phyloP scores from a whole-genome alignment of 2,888 invertebrate genomes.

The Lampropteryx suffumata region DNA sequence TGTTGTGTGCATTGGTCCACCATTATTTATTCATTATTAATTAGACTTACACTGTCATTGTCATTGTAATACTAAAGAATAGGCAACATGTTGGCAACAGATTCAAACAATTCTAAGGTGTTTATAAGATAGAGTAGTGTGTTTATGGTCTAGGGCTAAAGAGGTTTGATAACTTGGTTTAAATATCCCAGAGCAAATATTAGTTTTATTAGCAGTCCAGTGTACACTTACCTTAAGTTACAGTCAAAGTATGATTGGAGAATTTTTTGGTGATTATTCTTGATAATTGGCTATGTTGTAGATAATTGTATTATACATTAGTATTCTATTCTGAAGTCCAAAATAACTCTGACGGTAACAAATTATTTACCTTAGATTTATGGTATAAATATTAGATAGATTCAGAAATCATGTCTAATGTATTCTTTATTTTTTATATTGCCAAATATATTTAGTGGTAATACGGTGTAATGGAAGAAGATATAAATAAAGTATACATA shows the following conservation, averaged over 20 bases:
- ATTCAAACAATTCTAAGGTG: too few species aligned
- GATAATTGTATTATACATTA: slow-evolving; percentile 33
- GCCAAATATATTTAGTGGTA: slow-evolving; percentile 81
- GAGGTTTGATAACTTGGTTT: too few species aligned
- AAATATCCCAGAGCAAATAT: too few species aligned
- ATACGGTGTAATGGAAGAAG: slow-evolving; percentile 69
- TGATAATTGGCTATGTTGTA: slow-evolving; percentile 32
- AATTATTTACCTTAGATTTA: slow-evolving; percentile 48
- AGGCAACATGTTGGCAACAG: too few species aligned
- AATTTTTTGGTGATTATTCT: slow-evolving; percentile 13
- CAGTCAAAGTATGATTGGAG: slow-evolving; percentile 53
- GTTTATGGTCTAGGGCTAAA: too few species aligned
- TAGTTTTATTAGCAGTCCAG: background rate
- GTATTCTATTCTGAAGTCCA: slow-evolving; percentile 38
- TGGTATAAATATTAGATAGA: slow-evolving; percentile 65
- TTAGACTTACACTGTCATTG: too few species aligned
- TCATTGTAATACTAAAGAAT: too few species aligned
- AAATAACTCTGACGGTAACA: slow-evolving; percentile 52
- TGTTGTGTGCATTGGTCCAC: too few species aligned
- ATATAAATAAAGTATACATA: slow-evolving; percentile 63
- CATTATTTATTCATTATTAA: too few species aligned
- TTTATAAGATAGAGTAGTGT: too few species aligned
- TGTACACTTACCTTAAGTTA: slow-evolving; percentile 39
- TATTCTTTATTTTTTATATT: slow-evolving; percentile 81
- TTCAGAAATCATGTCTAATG: slow-evolving; percentile 74